Base-by-base conservation (phyloP, 1,140 invertebrate genomes). In the Plutomurus gul region DNA sequence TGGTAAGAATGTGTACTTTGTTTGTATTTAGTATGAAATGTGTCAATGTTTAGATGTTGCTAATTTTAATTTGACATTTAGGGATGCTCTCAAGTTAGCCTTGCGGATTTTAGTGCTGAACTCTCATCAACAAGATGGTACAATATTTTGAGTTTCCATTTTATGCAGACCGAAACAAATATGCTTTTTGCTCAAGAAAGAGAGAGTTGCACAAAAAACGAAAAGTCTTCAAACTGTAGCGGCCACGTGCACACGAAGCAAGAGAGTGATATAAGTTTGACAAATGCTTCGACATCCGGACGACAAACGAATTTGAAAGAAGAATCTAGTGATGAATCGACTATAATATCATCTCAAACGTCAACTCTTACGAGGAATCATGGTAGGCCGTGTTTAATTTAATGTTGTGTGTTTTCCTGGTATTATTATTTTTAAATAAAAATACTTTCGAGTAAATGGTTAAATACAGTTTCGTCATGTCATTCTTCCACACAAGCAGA, bases 281-380 rank as follows among this genome's bases (percentile, higher is more conserved):
- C 72, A 39, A 30, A 27, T 65, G 49, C 60, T 73, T 49, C 78
- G 30, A 46, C 75, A 27, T 81, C 78, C 37, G 76, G 70, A 25
- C 46, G 82, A 8, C 87, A 89, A 51, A 89, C 89, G 80, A 84
- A 86, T 18, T 89, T 93, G 18, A 88, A 89, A 85, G 96, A 97
- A 85, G 96, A 98, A 86, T 97, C 96, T 83, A 97, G 95, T 78
- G 96, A 98, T 87, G 96, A 98, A 85, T 96, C 95, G 11, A 98
- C 96, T 0, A 95, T 98, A 77, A 97, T 97, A 76, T 97, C 96
- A 18, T 96, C 95, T 20, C 95, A 97, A 87, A 97, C 96, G 0
- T 97, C 96, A 1, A 98, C 96, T 0, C 88, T 98, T 3, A 98
- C 96, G 8, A 90, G 96, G 84, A 97, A 96, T 87, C 94, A 96